Evolutionary conservation across 2,113 vertebrate species (phyloP), one percentile per base, ranked within the genome.

Genomic region (Poeciliopsis prolifica): DNA sequence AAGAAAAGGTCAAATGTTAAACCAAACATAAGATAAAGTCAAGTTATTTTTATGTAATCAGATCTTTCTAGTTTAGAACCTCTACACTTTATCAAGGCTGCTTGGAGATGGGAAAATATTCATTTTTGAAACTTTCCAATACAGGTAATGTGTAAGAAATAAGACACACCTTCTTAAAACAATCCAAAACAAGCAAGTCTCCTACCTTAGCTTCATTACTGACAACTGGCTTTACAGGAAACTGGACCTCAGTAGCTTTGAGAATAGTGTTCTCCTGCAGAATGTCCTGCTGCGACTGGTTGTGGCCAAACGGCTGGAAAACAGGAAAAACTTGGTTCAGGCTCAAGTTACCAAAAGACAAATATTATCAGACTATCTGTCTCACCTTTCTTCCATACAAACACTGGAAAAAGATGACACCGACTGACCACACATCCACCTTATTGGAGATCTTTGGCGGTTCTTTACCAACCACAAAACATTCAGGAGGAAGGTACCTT

Each of bases 401-500:
- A 96, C 98, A 99, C 91, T 99, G 98, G 93, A 99, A 99, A 94
- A 99, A 99, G 91, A 99, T 99, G 68, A 99, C 96, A 62, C 98
- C 98, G 69, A 99, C 97, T 51, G 98, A 99, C 98, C 98, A 99
- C 29, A 99, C 98, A 0, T 99, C 98, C 92, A 99, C 98, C 90
- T 99, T 99, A 92, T 99, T 99, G 88, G 98, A 99, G 94, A 99
- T 99, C 95, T 99, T 99, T 88, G 98, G 98, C 86, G 98, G 98
- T 83, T 99, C 98, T 93, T 99, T 99, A 77, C 98, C 98, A 85
- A 99, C 98, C 86, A 99, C 98, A 94, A 99, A 99, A 93, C 98
- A 99, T 75, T 99, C 98, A 63, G 98, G 98, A 87, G 98, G 98
- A 89, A 99, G 91, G 86, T 99, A 99, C 98, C 98, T 99, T 78